Evolutionary conservation across 1,140 invertebrate species (phyloP).

Genomic region (Glossosoma conforme): DNA sequence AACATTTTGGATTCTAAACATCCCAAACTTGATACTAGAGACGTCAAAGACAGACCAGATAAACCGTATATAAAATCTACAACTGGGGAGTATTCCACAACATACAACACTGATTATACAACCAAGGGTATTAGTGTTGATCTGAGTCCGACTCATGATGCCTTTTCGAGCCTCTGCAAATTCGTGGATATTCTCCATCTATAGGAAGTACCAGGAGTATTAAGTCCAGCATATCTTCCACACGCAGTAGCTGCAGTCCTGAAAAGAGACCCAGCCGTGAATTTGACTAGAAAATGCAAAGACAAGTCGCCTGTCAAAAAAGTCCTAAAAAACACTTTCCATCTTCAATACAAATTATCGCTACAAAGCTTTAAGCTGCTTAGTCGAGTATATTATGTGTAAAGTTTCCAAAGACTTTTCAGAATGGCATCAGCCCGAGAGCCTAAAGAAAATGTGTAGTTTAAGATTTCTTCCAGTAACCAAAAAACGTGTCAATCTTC

Average conservation of each 20-base stretch:
- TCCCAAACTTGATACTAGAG: slow-evolving; percentile 10
- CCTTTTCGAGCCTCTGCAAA: slow-evolving; percentile 59
- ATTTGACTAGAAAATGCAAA: slow-evolving; percentile 3
- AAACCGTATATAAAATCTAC: slow-evolving; percentile 25
- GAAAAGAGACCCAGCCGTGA: slow-evolving; percentile 41
- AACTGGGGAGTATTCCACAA: slow-evolving; percentile 50
- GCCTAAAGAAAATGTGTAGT: too few relatives aligned
- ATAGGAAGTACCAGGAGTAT: slow-evolving; percentile 40
- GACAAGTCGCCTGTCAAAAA: slow-evolving; percentile 15
- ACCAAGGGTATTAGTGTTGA: slow-evolving; percentile 56
- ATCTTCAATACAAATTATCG: slow-evolving; percentile 14
- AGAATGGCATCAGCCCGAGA: too few relatives aligned
- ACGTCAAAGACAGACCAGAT: slow-evolving; percentile 12
- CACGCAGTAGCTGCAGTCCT: slow-evolving; percentile 51
- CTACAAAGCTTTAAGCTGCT: too few relatives aligned
- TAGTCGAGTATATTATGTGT: too few relatives aligned
- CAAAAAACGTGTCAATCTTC: too few relatives aligned
- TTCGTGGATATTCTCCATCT: slow-evolving; percentile 45
- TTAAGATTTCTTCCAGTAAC: too few relatives aligned
- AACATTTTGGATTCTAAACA: slow-evolving; percentile 19
- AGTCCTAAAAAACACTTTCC: slow-evolving; percentile 27
- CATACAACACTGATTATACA: slow-evolving; percentile 54
- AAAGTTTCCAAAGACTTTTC: too few relatives aligned
- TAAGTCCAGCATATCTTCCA: slow-evolving; percentile 44
- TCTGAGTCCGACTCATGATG: slow-evolving; percentile 63